Evolutionary conservation across 2,797 vertebrate genomes (phyloP).

Genomic region (Smutsia temminckii): DNA sequence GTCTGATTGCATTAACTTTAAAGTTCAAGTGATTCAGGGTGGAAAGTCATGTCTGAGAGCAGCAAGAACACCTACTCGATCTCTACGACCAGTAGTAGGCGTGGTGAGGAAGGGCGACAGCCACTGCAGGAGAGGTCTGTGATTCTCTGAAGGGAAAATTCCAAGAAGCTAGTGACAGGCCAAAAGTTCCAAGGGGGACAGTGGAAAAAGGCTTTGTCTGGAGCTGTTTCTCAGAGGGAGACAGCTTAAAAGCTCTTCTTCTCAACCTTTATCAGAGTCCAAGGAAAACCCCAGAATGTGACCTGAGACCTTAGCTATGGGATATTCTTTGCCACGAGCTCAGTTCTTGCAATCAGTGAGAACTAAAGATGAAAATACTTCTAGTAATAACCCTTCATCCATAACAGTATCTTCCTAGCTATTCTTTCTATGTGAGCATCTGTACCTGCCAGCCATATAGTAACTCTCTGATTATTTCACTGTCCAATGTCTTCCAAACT

Average conservation of each 20-base stretch:
- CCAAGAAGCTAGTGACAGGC: not conserved
- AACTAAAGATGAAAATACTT: constrained; percentile 21
- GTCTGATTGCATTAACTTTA: not conserved
- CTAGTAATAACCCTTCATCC: not conserved
- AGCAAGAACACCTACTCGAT: not conserved
- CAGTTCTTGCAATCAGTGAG: constrained; percentile 18
- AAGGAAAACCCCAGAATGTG: constrained; percentile 15
- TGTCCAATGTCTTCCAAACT: not conserved
- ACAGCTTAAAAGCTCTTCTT: constrained; percentile 24
- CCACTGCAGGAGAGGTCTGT: not conserved
- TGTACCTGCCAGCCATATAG: not conserved
- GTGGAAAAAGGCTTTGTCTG: not conserved
- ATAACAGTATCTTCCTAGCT: not conserved
- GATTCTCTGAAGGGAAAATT: not conserved
- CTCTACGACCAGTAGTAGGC: not conserved
- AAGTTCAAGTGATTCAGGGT: not conserved
- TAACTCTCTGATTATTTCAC: not conserved
- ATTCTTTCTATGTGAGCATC: not conserved
- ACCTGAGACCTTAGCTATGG: not conserved
- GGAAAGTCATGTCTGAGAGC: not conserved
- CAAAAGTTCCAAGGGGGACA: not conserved
- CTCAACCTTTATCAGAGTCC: constrained; percentile 1
- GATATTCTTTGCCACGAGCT: not conserved
- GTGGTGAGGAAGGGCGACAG: not conserved
- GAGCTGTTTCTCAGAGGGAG: not conserved